Evolutionary conservation across 1,140 invertebrate species (phyloP).

Genomic region (Pissodes strobi): DNA sequence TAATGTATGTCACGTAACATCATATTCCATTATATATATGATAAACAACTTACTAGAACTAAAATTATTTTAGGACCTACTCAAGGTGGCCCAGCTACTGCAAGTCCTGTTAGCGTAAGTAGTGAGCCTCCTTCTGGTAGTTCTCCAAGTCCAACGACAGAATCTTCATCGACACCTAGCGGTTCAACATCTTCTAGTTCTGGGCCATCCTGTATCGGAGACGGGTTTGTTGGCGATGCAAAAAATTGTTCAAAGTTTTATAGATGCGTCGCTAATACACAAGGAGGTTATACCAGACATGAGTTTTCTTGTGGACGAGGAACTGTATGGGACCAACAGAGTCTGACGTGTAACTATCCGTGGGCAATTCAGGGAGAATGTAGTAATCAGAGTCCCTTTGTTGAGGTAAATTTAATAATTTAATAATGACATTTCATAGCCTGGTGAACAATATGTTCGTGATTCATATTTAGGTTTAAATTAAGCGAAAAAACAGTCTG

Average conservation of each 20-base stretch:
- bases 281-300: conserved; percentile 59
- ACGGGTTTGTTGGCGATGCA: conserved; percentile 56
- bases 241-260: conserved; percentile 71
- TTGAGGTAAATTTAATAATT: too few species aligned
- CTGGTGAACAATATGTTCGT: too few species aligned
- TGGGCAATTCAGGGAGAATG: conserved; percentile 51
- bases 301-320: conserved; percentile 67
- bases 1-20: too few species aligned
- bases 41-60: too few species aligned
- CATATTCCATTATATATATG: too few species aligned
- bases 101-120: too few species aligned
- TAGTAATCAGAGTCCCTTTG: conserved; percentile 31
- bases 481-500: too few species aligned
- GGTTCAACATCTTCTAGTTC: neutral
- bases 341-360: conserved; percentile 59
- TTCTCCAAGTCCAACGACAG: neutral
- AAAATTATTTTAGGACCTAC: too few species aligned
- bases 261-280: conserved; percentile 64
- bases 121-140: neutral
- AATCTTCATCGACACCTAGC: neutral
- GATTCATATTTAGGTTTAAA: too few species aligned
- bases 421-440: too few species aligned
- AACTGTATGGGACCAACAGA: conserved; percentile 58
- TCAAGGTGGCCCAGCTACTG: too few species aligned
- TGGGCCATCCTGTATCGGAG: conserved; percentile 33